A percentile compares a stretch with the other conserved stretches of the same genome.
Conservation (phyloP, 53 echinoderm and acorn worm species). For the Mesocentrotus franciscanus region DNA sequence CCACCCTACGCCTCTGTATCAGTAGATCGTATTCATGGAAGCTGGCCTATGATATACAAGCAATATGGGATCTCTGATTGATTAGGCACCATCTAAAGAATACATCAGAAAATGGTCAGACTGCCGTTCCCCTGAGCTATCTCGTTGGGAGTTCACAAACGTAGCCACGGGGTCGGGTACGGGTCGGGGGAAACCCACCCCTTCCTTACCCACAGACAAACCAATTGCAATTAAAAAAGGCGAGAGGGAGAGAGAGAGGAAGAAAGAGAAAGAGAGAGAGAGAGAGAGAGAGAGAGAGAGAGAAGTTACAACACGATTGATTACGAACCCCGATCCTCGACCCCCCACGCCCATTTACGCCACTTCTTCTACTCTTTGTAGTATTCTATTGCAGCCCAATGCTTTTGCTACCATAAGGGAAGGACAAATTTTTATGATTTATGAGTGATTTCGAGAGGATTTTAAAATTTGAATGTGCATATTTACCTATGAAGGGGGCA, state of each 20-base stretch:
- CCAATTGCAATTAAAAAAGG: too few species aligned
- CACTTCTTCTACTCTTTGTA: not conserved
- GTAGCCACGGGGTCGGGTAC: not conserved
- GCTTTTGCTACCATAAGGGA: too few species aligned
- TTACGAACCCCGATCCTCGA: not conserved
- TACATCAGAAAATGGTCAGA: not conserved
- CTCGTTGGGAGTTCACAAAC: not conserved
- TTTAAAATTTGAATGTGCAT: too few species aligned
- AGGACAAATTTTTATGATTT: too few species aligned
- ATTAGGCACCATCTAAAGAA: conserved; percentile 17
- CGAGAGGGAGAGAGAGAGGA: not conserved
- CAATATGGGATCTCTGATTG: not conserved
- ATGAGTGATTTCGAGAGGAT: too few species aligned
- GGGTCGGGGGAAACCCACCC: too few species aligned
- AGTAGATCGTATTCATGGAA: not conserved
- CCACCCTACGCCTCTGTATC: not conserved
- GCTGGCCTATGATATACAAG: not conserved
- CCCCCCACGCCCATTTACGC: not conserved
- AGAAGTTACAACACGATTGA: not conserved
- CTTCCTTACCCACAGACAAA: too few species aligned
- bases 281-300: not conserved
- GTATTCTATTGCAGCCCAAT: too few species aligned
- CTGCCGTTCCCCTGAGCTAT: too few species aligned
- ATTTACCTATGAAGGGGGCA: too few species aligned
- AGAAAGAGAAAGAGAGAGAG: not conserved